These are phyloP conservation scores for Trachurus trachurus DNA, from an alignment of 2,797 vertebrate species.

Conservation along the genomic window DNA sequence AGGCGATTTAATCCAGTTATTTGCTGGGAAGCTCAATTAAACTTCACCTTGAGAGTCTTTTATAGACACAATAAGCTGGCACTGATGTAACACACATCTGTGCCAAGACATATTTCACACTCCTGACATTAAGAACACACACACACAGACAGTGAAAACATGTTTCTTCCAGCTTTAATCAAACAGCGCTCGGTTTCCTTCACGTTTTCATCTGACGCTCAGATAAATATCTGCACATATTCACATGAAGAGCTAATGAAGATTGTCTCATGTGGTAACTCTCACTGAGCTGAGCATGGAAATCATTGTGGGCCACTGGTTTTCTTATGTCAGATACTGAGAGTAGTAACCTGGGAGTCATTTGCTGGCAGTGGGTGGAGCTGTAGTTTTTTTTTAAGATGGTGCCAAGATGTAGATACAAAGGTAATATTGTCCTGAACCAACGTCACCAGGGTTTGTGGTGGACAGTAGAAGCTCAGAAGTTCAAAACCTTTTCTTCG, in stretches of 20 bases:
- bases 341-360: slow-evolving; percentile 68
- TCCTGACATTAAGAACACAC: not conserved
- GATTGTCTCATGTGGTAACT: slow-evolving; percentile 82
- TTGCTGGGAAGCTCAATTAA: too few species aligned
- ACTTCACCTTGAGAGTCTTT: too few species aligned
- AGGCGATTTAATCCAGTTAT: too few species aligned
- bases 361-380: slow-evolving; percentile 65
- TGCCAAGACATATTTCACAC: slow-evolving; percentile 10
- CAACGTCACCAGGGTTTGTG: too few species aligned
- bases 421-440: not conserved
- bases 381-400: slow-evolving; percentile 52
- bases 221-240: slow-evolving; percentile 46
- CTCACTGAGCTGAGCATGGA: slow-evolving; percentile 77
- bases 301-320: slow-evolving; percentile 76
- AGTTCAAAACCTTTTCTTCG: not conserved
- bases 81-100: not conserved
- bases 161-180: slow-evolving; percentile 13
- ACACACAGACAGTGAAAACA: not conserved
- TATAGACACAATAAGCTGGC: not conserved
- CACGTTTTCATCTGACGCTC: slow-evolving; percentile 11
- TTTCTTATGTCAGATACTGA: slow-evolving; percentile 68
- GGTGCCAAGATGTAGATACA: not conserved
- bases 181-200: slow-evolving; percentile 14
- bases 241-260: slow-evolving; percentile 68
- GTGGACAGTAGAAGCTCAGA: too few species aligned